Conservation (phyloP, 2,113 vertebrate species). For the Eudorcas thomsonii region DNA sequence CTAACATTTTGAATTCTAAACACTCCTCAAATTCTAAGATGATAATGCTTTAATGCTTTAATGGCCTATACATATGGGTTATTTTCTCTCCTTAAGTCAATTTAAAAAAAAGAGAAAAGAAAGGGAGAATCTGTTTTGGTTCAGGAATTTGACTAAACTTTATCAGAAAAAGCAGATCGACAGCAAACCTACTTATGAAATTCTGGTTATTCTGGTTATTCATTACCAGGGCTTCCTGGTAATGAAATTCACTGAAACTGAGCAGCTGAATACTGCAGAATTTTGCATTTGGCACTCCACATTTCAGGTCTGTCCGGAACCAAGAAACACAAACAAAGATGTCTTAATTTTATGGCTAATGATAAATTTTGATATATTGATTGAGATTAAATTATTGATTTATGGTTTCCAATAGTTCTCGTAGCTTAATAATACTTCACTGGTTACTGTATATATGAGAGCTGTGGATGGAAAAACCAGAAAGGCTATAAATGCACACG, state of each 20-base stretch:
- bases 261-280: not conserved
- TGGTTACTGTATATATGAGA: not conserved
- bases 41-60: constrained; percentile 3
- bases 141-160: constrained; percentile 27
- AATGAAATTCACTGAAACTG: not conserved
- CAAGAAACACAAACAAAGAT: not conserved
- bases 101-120: not conserved
- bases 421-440: not conserved
- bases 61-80: not conserved
- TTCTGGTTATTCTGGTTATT: not conserved
- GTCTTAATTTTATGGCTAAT: not conserved
- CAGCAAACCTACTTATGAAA: not conserved
- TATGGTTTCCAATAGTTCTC: constrained; percentile 1
- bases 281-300: not conserved
- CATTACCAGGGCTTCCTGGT: not conserved
- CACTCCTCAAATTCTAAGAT: not conserved
- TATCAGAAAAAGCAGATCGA: not conserved
- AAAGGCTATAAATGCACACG: not conserved
- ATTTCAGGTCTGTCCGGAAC: not conserved
- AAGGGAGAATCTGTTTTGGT: constrained; percentile 13
- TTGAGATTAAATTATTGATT: not conserved
- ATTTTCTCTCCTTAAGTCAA: not conserved
- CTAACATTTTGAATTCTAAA: constrained; percentile 13
- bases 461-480: not conserved
- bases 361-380: not conserved